Percentiles rank a stretch among this genome's conserved stretches.
Conservation (phyloP, 2,113 vertebrate species). For the Periophthalmodon schlosseri region DNA sequence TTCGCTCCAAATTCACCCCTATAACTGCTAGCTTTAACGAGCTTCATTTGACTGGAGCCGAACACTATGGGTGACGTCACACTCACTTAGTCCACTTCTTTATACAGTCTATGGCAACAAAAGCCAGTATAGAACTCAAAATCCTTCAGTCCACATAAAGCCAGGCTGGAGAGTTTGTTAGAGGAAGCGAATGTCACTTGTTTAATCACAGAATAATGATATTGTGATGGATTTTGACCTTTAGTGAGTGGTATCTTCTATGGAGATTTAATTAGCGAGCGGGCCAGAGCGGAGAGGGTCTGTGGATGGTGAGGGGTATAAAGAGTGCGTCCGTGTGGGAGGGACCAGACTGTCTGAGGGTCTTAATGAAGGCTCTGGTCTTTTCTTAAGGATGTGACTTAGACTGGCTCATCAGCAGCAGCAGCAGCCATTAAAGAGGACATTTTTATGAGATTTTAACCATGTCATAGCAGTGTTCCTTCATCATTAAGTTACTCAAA, state of each 20-base stretch:
- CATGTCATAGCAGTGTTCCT: no score
- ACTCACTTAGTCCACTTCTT: no score
- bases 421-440: slow-evolving; percentile 28
- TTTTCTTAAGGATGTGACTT: slow-evolving; percentile 68
- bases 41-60: no score
- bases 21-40: no score
- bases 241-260: slow-evolving; percentile 74
- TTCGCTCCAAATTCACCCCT: no score
- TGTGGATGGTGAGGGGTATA: slow-evolving; percentile 60
- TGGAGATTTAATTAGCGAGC: slow-evolving; percentile 77
- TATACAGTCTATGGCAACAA: no score
- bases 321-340: slow-evolving; percentile 28
- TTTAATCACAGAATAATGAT: slow-evolving; percentile 76
- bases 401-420: slow-evolving; percentile 66
- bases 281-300: slow-evolving; percentile 59
- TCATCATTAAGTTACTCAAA: no score
- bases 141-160: not conserved
- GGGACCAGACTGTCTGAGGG: slow-evolving; percentile 39
- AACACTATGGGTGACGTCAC: no score
- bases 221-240: slow-evolving; percentile 80
- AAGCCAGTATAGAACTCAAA: not conserved
- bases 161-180: slow-evolving; percentile 23
- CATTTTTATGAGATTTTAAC: no score
- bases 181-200: slow-evolving; percentile 57
- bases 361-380: slow-evolving; percentile 70